Base-by-base conservation (phyloP, 2,888 invertebrate species). In the Strigamia crassipes region DNA sequence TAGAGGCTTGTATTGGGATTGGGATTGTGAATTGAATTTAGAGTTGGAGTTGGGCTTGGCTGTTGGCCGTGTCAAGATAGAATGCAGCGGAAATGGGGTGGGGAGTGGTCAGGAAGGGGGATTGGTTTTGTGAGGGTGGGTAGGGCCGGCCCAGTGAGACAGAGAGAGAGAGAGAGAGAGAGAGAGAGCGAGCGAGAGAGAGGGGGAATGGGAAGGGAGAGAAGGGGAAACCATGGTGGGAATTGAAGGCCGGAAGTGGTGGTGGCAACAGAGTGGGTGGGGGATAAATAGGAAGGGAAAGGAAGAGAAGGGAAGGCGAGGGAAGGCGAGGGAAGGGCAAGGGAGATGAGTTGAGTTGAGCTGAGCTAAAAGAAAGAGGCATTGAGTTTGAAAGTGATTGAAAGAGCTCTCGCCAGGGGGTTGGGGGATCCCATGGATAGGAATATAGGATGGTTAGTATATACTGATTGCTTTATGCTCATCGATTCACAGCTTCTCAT, bases 41-140 rank as follows among this genome's bases (percentile, higher is more conserved):
- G 6, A 10, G 6, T 38, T 6, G 38, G 8, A 38, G 38, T 38
- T 38, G 38, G 21, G 61, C n/a, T 66, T 66, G 61, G 61, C 18
- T 18, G 23, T 66, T 66, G 61, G 61, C 61, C 23, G 21, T 23
- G 21, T 23, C 6, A 66, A 66, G 61, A 66, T 18, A 66, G 61
- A 66, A 66, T 66, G 61, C 61, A 66, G 61, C 61, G 61, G 61
- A 66, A 66, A 66, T 66, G 61, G 61, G 61, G 61, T 66, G 23
- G 61, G 61, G 61, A 66, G 61, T 66, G 61, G 61, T 66, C 61
- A 66, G 61, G 61, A 66, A 66, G 61, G 61, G 61, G 38, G 61
- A 66, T 66, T 66, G 61, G 61, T 66, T 66, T 66, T 66, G 61
- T 66, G 61, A 66, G 61, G 61, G 61, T 66, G 61, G 61, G 61